phyloP scores from a whole-genome alignment of 1,140 invertebrate species.

The Bradysia coprophila region DNA sequence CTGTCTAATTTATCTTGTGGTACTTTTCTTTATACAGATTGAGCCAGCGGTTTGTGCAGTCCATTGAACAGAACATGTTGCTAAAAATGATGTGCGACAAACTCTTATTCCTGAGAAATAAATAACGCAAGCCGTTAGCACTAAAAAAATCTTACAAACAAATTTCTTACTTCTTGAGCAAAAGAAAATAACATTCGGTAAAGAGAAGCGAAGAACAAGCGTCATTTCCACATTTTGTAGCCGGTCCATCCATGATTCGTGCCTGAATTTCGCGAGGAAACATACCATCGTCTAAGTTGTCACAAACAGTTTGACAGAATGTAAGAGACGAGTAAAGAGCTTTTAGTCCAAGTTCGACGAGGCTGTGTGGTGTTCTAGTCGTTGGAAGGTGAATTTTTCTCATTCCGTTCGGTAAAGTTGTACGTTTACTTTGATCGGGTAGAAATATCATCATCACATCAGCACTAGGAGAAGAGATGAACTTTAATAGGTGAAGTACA shows the following conservation, averaged over 20 bases:
- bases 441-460: slow-evolving; percentile 1
- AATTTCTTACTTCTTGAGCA: slow-evolving; percentile 17
- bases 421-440: slow-evolving; percentile 1
- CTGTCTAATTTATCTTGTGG: neutral
- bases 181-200: slow-evolving; percentile 21
- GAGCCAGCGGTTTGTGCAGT: slow-evolving; percentile 14
- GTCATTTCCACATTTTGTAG: slow-evolving; percentile 13
- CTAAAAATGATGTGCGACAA: slow-evolving; percentile 18
- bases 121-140: neutral
- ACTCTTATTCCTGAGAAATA: slow-evolving; percentile 13
- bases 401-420: slow-evolving; percentile 14
- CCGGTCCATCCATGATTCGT: slow-evolving; percentile 17
- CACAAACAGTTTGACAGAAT: slow-evolving; percentile 10
- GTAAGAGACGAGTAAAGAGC: slow-evolving; percentile 15
- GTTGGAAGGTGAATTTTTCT: slow-evolving; percentile 8
- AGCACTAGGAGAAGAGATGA: too few species aligned
- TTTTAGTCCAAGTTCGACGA: slow-evolving; percentile 16
- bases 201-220: slow-evolving; percentile 17
- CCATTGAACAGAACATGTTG: slow-evolving; percentile 18
- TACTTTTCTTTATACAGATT: slow-evolving; percentile 3
- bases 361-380: slow-evolving; percentile 13
- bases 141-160: neutral
- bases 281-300: slow-evolving; percentile 12
- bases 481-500: too few species aligned
- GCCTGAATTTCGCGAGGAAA: slow-evolving; percentile 10